phyloP scores from a whole-genome alignment of 1,140 invertebrate species.

The Akabosia matsudoensis region DNA sequence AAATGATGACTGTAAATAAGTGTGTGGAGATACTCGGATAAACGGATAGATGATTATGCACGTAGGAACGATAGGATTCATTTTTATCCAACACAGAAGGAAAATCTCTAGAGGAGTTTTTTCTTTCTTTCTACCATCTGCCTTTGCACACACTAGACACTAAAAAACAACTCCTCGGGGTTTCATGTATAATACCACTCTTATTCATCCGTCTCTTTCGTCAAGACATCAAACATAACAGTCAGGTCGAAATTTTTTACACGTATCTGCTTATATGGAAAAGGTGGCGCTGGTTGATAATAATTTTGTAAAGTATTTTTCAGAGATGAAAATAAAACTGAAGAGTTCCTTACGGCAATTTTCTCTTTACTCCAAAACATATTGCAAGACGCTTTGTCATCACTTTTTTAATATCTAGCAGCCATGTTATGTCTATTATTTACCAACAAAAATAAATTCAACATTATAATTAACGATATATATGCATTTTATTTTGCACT shows the following conservation, averaged over 20 bases:
- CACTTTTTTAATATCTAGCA: neutral
- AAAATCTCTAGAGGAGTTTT: neutral
- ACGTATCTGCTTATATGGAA: neutral
- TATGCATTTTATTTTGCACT: no score
- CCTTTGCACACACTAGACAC: neutral
- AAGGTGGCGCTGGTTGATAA: neutral
- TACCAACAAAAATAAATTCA: neutral
- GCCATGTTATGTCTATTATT: neutral
- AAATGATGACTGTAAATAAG: neutral
- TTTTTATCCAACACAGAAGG: neutral
- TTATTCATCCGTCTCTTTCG: no score
- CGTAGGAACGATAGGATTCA: neutral
- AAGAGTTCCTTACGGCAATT: constrained; percentile 11
- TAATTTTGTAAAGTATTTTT: neutral
- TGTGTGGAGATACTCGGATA: neutral
- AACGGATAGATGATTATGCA: neutral
- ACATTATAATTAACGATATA: no score
- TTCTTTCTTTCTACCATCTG: neutral
- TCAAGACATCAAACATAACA: no score
- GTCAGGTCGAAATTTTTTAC: no score
- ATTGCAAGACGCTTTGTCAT: constrained; percentile 12
- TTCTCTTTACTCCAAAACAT: constrained; percentile 12
- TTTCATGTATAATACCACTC: no score
- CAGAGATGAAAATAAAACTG: neutral
- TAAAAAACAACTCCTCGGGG: neutral